Conservation (phyloP, 1,140 invertebrate genomes). For the Lineus longissimus region DNA sequence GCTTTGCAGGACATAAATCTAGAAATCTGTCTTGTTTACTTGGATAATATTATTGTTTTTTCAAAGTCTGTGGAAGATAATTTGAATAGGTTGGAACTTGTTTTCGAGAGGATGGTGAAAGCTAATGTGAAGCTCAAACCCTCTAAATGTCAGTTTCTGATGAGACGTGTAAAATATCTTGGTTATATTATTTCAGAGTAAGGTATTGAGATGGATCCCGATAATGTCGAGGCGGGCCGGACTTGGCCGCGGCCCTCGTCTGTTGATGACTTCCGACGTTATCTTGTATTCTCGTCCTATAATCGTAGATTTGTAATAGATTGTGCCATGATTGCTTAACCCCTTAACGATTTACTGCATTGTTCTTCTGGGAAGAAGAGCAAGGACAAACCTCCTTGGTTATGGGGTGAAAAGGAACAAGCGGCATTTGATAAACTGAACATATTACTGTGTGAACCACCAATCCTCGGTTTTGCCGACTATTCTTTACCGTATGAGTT, state of each 20-base stretch:
- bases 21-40: slow-evolving; percentile 11
- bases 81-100: slow-evolving; percentile 11
- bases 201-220: slow-evolving; percentile 29
- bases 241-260: slow-evolving; percentile 34
- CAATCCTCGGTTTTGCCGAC: slow-evolving; percentile 25
- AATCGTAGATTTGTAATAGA: slow-evolving; percentile 30
- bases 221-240: slow-evolving; percentile 33
- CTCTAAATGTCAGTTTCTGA: slow-evolving; percentile 44
- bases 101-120: slow-evolving; percentile 16
- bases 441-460: slow-evolving; percentile 16
- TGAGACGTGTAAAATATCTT: slow-evolving; percentile 27
- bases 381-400: slow-evolving; percentile 12
- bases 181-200: slow-evolving; percentile 31
- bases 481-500: slow-evolving; percentile 18
- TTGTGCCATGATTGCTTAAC: slow-evolving; percentile 29
- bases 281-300: slow-evolving; percentile 34
- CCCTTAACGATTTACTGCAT: slow-evolving; percentile 22
- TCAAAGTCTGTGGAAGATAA: slow-evolving; percentile 17
- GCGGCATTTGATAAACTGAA: slow-evolving; percentile 22
- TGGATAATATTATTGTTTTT: slow-evolving; percentile 26
- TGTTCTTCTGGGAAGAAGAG: slow-evolving; percentile 7
- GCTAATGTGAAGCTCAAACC: slow-evolving; percentile 18
- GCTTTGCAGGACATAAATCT: slow-evolving; percentile 16
- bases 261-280: slow-evolving; percentile 30
- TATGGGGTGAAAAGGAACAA: slow-evolving; percentile 14